These are phyloP conservation scores for Crypturellus tataupa DNA, from an alignment of 2,797 vertebrate species.

Conservation along the genomic window DNA sequence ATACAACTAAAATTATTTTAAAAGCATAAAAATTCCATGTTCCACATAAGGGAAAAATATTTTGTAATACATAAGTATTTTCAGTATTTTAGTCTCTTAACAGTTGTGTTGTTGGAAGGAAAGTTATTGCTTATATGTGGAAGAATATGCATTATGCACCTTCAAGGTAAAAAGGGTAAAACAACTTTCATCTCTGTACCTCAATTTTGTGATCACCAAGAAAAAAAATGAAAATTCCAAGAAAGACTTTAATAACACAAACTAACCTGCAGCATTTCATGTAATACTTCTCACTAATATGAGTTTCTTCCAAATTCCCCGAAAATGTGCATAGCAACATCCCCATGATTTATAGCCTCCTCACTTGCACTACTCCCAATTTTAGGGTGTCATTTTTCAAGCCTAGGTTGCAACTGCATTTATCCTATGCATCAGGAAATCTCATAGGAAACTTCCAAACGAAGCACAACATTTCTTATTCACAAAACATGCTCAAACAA, in stretches of 20 bases:
- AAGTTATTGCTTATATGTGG: background rate
- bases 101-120: background rate
- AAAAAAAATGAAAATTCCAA: background rate
- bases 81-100: background rate
- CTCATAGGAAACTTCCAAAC: slow-evolving; percentile 14
- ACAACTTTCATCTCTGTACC: background rate
- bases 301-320: background rate
- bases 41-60: background rate
- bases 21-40: background rate
- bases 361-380: background rate
- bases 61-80: background rate
- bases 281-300: background rate
- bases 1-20: background rate
- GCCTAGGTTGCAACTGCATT: background rate
- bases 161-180: background rate
- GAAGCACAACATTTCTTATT: background rate
- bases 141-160: background rate
- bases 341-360: background rate
- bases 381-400: slow-evolving; percentile 7
- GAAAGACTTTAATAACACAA: background rate
- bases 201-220: background rate
- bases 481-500: background rate
- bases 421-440: background rate
- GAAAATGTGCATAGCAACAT: background rate
- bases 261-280: background rate